phyloP scores from a whole-genome alignment of 2,888 invertebrate genomes.

The Lepidochrysops patricia region DNA sequence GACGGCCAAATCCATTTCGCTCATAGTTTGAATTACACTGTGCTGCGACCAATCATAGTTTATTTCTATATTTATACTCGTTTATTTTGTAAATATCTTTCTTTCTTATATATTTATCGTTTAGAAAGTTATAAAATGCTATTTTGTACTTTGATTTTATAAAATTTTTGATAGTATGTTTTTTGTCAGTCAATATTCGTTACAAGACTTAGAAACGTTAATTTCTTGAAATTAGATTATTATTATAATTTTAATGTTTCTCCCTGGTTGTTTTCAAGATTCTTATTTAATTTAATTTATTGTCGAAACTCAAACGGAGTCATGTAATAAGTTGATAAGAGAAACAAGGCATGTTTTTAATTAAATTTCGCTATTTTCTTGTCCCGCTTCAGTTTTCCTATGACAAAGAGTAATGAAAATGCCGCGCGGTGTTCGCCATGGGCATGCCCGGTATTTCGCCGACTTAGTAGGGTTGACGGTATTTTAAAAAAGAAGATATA shows the following conservation, averaged over 20 bases:
- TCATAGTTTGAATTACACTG: background rate
- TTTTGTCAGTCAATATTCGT: too few species aligned
- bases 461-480: background rate
- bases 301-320: background rate
- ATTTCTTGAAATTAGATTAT: background rate
- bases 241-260: too few species aligned
- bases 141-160: background rate
- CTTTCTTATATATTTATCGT: too few species aligned
- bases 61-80: background rate
- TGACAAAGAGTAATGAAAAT: slow-evolving; percentile 56
- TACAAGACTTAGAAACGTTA: too few species aligned
- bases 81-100: background rate
- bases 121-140: too few species aligned
- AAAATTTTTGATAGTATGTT: too few species aligned
- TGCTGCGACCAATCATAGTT: background rate
- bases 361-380: slow-evolving; percentile 52
- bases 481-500: background rate
- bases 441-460: slow-evolving; percentile 34
- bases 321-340: background rate
- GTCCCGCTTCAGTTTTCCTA: slow-evolving; percentile 47
- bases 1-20: background rate
- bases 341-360: slow-evolving; percentile 35
- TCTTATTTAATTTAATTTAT: background rate
- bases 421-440: slow-evolving; percentile 37
- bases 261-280: background rate